phyloP scores from a whole-genome alignment of 2,888 invertebrate genomes.

The Cheilosia urbana region DNA sequence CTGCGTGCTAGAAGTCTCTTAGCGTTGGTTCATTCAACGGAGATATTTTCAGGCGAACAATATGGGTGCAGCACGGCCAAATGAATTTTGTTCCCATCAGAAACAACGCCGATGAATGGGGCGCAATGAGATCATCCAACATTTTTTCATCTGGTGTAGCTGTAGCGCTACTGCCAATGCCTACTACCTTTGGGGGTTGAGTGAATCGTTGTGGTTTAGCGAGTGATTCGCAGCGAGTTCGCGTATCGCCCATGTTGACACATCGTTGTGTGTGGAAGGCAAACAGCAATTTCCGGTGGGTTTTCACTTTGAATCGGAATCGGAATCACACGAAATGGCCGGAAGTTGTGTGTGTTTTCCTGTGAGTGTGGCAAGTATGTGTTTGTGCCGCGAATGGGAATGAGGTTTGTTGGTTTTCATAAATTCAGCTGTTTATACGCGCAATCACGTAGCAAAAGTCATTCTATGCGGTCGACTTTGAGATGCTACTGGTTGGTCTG shows the following conservation, averaged over 20 bases:
- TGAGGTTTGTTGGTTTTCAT: too few species aligned
- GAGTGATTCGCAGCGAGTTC: slow-evolving; percentile 23
- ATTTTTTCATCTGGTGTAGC: background rate
- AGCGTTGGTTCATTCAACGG: slow-evolving; percentile 1
- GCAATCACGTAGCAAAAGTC: too few species aligned
- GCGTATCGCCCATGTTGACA: slow-evolving; percentile 26
- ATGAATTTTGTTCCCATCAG: slow-evolving; percentile 1
- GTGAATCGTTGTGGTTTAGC: slow-evolving; percentile 15
- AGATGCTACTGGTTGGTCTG: too few species aligned
- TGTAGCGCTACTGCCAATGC: background rate
- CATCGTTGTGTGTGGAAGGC: slow-evolving; percentile 15
- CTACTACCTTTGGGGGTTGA: background rate
- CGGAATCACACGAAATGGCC: slow-evolving; percentile 5
- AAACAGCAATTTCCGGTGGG: slow-evolving; percentile 42
- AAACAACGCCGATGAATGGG: slow-evolving; percentile 10
- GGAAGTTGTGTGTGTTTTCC: slow-evolving; percentile 31
- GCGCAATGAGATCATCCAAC: slow-evolving; percentile 42
- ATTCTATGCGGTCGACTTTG: too few species aligned
- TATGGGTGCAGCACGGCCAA: slow-evolving; percentile 18
- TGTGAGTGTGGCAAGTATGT: background rate
- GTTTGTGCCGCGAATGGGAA: background rate
- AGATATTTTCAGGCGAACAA: slow-evolving; percentile 11
- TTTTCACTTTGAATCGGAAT: slow-evolving; percentile 21
- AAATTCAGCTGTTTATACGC: background rate
- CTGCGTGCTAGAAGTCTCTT: slow-evolving; percentile 21